A percentile compares a stretch with the other conserved stretches of the same genome.
These are phyloP conservation scores for Aphidius gifuensis DNA, from an alignment of 1,140 invertebrate genomes.

Conservation along the genomic window DNA sequence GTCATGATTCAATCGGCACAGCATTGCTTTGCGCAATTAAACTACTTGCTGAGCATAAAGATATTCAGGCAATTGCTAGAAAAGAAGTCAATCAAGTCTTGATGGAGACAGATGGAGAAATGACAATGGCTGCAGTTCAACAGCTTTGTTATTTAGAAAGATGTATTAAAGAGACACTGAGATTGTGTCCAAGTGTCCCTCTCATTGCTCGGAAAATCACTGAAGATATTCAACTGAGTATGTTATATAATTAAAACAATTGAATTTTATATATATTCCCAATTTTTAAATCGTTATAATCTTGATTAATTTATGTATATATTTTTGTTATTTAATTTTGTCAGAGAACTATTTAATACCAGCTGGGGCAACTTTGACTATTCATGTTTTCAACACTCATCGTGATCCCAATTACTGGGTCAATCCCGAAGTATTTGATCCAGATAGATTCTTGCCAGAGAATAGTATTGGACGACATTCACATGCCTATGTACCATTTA, in stretches of 20 bases:
- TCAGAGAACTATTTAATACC: constrained; percentile 21
- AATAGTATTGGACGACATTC: constrained; percentile 54
- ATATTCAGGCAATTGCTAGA: constrained; percentile 37
- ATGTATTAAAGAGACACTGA: constrained; percentile 63
- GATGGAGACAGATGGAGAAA: constrained; percentile 23
- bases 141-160: constrained; percentile 56
- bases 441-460: constrained; percentile 58
- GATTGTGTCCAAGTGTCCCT: constrained; percentile 62
- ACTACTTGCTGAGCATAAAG: constrained; percentile 63
- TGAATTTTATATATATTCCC: background rate
- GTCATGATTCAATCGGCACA: constrained; percentile 77
- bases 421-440: constrained; percentile 23
- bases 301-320: background rate
- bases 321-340: background rate
- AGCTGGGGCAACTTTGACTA: constrained; percentile 27
- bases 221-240: constrained; percentile 44
- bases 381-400: constrained; percentile 52
- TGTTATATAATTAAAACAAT: background rate
- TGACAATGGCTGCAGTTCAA: constrained; percentile 25
- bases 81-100: constrained; percentile 28
- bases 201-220: constrained; percentile 51
- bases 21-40: constrained; percentile 67
- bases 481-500: constrained; percentile 67
- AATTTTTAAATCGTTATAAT: background rate
- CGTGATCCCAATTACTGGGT: constrained; percentile 52